Conservation (phyloP, 1,140 invertebrate genomes). For the Orchestia grillus region DNA sequence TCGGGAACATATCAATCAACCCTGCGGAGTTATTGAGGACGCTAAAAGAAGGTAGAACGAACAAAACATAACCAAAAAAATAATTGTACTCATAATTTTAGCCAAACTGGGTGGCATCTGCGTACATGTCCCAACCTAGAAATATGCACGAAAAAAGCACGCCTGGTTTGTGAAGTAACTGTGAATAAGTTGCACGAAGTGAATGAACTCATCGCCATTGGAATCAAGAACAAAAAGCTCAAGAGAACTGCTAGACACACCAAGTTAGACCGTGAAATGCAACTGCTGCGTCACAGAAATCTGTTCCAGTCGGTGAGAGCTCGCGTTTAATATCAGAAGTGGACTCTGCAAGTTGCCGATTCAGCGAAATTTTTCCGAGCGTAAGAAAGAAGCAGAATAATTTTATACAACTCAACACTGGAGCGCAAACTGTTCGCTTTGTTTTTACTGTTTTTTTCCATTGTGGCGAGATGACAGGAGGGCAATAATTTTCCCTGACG, state of each 20-base stretch:
- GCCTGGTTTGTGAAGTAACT: too few relatives aligned
- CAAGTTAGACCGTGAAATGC: not conserved
- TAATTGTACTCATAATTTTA: too few relatives aligned
- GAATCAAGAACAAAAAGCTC: not conserved
- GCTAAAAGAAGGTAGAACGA: too few relatives aligned
- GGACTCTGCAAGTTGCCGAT: not conserved
- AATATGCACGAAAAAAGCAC: too few relatives aligned
- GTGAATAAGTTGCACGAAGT: too few relatives aligned
- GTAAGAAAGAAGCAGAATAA: not conserved
- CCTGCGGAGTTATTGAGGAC: too few relatives aligned
- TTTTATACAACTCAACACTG: not conserved
- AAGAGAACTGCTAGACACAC: not conserved
- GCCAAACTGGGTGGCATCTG: too few relatives aligned
- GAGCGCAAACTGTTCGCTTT: not conserved
- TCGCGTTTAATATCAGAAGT: not conserved
- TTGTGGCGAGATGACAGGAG: not conserved
- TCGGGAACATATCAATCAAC: too few relatives aligned
- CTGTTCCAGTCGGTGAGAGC: too few relatives aligned
- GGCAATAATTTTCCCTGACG: not conserved
- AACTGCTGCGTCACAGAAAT: not conserved
- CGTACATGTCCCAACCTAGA: too few relatives aligned
- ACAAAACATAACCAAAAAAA: too few relatives aligned
- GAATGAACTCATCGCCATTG: too few relatives aligned
- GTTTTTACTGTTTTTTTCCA: not conserved
- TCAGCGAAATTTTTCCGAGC: not conserved